phyloP scores from a whole-genome alignment of 2,888 invertebrate genomes.

The Xestia rhomboidea region DNA sequence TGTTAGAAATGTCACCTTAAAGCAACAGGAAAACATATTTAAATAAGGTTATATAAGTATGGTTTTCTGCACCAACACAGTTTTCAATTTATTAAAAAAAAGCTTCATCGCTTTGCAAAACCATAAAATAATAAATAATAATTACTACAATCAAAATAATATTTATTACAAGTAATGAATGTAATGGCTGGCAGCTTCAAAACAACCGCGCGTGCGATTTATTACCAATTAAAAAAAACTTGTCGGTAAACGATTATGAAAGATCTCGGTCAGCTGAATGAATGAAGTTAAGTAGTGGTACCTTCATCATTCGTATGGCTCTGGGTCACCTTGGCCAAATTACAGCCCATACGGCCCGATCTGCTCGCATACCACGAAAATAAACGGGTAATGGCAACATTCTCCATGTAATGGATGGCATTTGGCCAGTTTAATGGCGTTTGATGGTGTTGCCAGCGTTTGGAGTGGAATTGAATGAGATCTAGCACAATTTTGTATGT shows the following conservation, averaged over 20 bases:
- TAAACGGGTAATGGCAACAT: slow-evolving; percentile 52
- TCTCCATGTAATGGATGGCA: slow-evolving; percentile 50
- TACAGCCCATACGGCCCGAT: slow-evolving; percentile 37
- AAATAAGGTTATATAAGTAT: too few species aligned
- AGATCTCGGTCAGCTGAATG: slow-evolving; percentile 51
- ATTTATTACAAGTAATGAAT: slow-evolving; percentile 23
- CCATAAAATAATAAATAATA: background rate
- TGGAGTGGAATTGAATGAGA: slow-evolving; percentile 37
- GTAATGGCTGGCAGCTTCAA: slow-evolving; percentile 4
- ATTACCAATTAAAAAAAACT: slow-evolving; percentile 48
- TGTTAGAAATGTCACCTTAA: too few species aligned
- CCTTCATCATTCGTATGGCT: slow-evolving; percentile 59
- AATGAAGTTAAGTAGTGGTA: slow-evolving; percentile 61
- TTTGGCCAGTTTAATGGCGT: slow-evolving; percentile 50
- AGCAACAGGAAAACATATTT: too few species aligned
- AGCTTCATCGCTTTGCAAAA: background rate
- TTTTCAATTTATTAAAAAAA: background rate
- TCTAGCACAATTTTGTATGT: slow-evolving; percentile 34
- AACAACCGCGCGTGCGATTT: slow-evolving; percentile 17
- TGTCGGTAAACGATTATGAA: slow-evolving; percentile 32
- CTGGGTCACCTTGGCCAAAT: slow-evolving; percentile 80
- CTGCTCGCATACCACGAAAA: slow-evolving; percentile 39
- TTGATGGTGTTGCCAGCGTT: slow-evolving; percentile 34
- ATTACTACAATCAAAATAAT: slow-evolving; percentile 20
- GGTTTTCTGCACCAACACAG: too few species aligned